Percentiles rank a stretch among this genome's conserved stretches.
phyloP scores from a whole-genome alignment of 2,797 vertebrate genomes.

The Eidolon dupreanum region DNA sequence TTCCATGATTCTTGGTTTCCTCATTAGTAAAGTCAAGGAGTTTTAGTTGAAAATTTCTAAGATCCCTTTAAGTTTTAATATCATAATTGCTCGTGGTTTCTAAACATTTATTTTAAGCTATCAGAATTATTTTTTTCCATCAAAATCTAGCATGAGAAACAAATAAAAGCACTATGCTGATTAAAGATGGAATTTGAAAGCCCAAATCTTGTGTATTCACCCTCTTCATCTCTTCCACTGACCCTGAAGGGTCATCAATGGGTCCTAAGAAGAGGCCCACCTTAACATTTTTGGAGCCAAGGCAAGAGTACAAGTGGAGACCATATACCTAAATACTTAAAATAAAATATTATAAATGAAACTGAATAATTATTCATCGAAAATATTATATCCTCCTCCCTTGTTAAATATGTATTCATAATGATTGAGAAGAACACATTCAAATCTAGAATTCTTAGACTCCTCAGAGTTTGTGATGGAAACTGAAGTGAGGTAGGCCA shows the following conservation, averaged over 20 bases:
- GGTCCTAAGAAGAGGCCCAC: not conserved
- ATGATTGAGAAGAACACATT: not conserved
- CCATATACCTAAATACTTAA: not conserved
- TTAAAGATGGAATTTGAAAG: not conserved
- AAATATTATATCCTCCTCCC: not conserved
- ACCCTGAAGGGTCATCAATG: not conserved
- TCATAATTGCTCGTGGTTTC: not conserved
- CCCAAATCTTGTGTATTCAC: not conserved
- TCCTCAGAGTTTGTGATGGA: constrained; percentile 10
- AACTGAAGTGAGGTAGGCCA: not conserved
- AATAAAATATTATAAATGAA: constrained; percentile 6
- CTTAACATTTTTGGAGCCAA: not conserved
- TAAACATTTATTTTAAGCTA: constrained; percentile 31
- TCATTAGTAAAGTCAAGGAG: not conserved
- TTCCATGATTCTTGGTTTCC: not conserved
- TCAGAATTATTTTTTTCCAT: not conserved
- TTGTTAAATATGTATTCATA: not conserved
- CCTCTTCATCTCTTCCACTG: not conserved
- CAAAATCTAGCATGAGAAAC: not conserved
- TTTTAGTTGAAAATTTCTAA: constrained; percentile 20
- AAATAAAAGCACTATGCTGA: not conserved
- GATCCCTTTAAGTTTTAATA: not conserved
- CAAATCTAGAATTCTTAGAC: not conserved
- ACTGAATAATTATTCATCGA: not conserved
- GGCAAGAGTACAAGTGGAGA: not conserved